phyloP scores from a whole-genome alignment of 2,113 vertebrate genomes.

The Atrichornis clamosus region DNA sequence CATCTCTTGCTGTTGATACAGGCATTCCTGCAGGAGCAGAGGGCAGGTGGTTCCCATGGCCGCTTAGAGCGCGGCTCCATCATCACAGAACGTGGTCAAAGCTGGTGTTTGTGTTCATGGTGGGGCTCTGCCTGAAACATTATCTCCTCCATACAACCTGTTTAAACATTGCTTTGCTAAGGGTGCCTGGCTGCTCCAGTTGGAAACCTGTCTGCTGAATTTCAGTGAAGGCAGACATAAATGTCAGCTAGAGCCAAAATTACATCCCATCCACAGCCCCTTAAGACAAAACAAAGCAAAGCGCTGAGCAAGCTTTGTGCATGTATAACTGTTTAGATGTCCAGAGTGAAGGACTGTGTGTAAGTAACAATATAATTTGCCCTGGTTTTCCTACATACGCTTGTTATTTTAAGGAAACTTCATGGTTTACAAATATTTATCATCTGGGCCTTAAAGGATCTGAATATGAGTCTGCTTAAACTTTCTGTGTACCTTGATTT shows the following conservation, averaged over 20 bases:
- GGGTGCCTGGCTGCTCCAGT: not conserved
- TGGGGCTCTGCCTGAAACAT: not conserved
- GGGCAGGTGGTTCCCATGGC: not conserved
- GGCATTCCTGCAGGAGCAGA: not conserved
- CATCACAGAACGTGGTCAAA: not conserved
- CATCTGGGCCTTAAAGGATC: not conserved
- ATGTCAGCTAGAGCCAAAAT: not conserved
- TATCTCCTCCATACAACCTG: not conserved
- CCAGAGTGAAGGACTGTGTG: not conserved
- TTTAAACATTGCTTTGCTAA: not conserved
- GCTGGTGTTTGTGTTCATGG: not conserved
- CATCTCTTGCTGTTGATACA: not conserved
- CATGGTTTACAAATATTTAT: constrained; percentile 1
- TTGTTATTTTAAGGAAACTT: not conserved
- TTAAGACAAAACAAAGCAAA: not conserved
- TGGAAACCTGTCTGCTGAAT: not conserved
- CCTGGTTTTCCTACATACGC: not conserved
- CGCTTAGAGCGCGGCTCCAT: not conserved
- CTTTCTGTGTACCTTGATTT: not conserved
- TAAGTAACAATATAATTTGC: not conserved
- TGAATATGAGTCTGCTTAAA: not conserved
- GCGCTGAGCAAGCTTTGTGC: not conserved
- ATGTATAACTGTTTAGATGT: not conserved
- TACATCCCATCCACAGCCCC: not conserved
- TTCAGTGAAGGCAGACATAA: not conserved